Evolutionary conservation across 2,113 vertebrate genomes (phyloP).

Genomic region (Oncorhynchus gorbuscha): DNA sequence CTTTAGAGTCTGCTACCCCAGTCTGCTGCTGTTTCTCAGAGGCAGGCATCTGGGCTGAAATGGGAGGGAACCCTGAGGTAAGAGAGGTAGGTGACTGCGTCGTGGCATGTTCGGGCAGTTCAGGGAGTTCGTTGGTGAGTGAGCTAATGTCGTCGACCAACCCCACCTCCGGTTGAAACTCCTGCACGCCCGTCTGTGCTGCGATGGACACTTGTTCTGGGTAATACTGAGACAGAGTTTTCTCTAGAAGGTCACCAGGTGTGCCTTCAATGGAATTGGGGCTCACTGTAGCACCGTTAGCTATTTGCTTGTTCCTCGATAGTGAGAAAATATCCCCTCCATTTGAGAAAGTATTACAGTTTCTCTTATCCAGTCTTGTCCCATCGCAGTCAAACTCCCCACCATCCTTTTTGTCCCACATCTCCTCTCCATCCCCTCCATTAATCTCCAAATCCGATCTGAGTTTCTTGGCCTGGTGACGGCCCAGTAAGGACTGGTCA

Average conservation of each 20-base stretch:
- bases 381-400: constrained; percentile 68
- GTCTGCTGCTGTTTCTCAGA: constrained; percentile 78
- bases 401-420: constrained; percentile 53
- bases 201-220: constrained; percentile 86
- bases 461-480: constrained; percentile 81
- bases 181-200: constrained; percentile 75
- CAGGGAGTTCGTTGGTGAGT: constrained; percentile 62
- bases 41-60: constrained; percentile 78
- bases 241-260: constrained; percentile 84
- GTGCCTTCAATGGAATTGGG: constrained; percentile 84
- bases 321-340: constrained; percentile 80
- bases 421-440: constrained; percentile 56
- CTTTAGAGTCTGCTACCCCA: constrained; percentile 58
- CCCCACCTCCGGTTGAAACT: constrained; percentile 79
- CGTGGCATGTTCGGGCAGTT: constrained; percentile 23
- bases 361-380: constrained; percentile 74
- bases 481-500: constrained; percentile 54
- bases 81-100: constrained; percentile 73
- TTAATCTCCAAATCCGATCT: constrained; percentile 79
- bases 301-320: constrained; percentile 79
- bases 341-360: constrained; percentile 71
- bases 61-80: constrained; percentile 89
- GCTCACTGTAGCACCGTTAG: constrained; percentile 89
- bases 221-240: constrained; percentile 88
- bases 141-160: constrained; percentile 74